Evolutionary conservation across 35 echinoderm and acorn worm genomes (phyloP).

Genomic region (Ophioderma brevispina): DNA sequence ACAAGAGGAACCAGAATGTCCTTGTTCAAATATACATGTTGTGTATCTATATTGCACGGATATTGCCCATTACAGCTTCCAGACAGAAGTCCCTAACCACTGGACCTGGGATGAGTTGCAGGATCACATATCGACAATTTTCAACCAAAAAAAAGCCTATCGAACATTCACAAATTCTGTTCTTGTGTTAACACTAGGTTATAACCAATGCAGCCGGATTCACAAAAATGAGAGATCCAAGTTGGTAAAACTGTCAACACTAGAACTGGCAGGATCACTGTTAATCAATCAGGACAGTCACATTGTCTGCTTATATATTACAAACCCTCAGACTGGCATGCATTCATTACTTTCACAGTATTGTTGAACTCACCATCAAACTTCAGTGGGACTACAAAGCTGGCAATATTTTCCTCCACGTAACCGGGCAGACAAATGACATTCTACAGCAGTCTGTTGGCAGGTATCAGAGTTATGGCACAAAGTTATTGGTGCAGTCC

Average conservation of each 20-base stretch:
- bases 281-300: background rate
- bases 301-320: background rate
- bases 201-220: background rate
- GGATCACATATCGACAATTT: background rate
- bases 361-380: background rate
- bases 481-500: background rate
- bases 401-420: background rate
- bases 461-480: background rate
- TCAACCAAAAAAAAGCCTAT: background rate
- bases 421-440: background rate
- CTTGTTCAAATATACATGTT: background rate
- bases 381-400: background rate
- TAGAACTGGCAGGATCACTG: background rate
- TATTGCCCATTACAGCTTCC: background rate
- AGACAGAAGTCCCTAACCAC: background rate
- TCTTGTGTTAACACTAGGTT: background rate
- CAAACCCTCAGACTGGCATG: background rate
- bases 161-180: background rate
- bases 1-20: background rate
- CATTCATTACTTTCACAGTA: background rate
- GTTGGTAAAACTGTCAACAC: background rate
- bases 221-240: background rate
- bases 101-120: background rate
- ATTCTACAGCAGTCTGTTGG: background rate
- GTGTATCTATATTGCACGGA: background rate